Evolutionary conservation across 1,140 invertebrate species (phyloP).

Genomic region (Protaetia brevitarsis): DNA sequence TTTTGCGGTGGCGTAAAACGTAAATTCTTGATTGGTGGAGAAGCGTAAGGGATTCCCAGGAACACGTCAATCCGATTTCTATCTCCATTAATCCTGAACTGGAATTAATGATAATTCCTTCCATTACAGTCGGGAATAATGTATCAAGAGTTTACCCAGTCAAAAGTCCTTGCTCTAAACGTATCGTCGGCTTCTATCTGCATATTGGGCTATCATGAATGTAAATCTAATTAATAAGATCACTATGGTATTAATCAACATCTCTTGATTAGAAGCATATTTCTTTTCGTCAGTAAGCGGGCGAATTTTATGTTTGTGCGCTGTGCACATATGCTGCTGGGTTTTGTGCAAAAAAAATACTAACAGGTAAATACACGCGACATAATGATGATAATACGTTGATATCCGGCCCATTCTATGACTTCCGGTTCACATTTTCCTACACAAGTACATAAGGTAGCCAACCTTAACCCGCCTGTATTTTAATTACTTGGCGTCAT

Average conservation of each 20-base stretch:
- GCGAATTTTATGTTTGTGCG: not conserved
- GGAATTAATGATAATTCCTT: not conserved
- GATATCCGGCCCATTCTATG: slow-evolving; percentile 12
- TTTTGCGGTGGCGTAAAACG: slow-evolving; percentile 37
- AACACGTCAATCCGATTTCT: slow-evolving; percentile 25
- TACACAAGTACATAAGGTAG: not conserved
- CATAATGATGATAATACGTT: not conserved
- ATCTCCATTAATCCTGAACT: slow-evolving; percentile 29
- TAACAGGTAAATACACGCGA: not conserved
- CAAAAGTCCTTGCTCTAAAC: slow-evolving; percentile 31
- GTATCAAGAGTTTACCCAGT: slow-evolving; percentile 35
- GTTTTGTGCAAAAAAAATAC: not conserved
- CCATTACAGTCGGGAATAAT: not conserved
- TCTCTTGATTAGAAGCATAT: not conserved
- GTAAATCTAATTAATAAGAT: not conserved
- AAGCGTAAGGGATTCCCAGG: slow-evolving; percentile 39
- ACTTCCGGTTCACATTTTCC: slow-evolving; percentile 17
- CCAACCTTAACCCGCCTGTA: not conserved
- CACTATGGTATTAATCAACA: not conserved
- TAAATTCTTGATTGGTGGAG: slow-evolving; percentile 34
- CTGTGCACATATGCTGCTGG: not conserved
- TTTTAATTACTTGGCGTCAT: not conserved
- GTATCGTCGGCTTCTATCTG: slow-evolving; percentile 30
- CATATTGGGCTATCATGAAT: not conserved
- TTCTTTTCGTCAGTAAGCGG: no score